phyloP scores from a whole-genome alignment of 2,797 vertebrate species.

The Ceryle rudis region DNA sequence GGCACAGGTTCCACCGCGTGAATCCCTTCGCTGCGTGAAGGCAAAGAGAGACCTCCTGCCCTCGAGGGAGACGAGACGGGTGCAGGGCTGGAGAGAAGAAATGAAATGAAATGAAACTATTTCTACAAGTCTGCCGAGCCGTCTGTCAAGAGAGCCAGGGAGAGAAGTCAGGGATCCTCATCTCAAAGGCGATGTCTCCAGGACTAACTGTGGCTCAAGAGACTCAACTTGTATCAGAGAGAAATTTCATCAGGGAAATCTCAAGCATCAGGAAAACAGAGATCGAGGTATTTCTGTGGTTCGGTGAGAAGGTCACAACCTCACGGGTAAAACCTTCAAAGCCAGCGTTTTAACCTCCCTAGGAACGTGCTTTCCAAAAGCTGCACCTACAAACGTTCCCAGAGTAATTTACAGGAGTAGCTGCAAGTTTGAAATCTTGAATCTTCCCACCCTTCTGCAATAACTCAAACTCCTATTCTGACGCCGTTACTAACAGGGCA shows the following conservation, averaged over 20 bases:
- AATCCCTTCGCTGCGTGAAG: accelerated
- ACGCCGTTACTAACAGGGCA: not conserved
- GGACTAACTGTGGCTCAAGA: not conserved
- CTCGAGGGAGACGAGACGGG: not conserved
- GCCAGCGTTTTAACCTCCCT: not conserved
- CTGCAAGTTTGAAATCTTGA: not conserved
- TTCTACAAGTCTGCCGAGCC: not conserved
- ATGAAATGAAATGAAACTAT: not conserved
- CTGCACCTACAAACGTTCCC: not conserved
- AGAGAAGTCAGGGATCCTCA: not conserved
- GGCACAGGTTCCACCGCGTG: not conserved
- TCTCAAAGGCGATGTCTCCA: not conserved
- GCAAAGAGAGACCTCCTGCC: not conserved
- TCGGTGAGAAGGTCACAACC: not conserved
- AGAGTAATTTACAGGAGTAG: not conserved
- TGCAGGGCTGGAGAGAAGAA: not conserved
- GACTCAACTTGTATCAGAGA: not conserved
- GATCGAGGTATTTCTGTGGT: not conserved
- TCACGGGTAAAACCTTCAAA: not conserved
- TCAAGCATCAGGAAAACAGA: not conserved
- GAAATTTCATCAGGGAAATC: not conserved
- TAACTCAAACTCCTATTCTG: not conserved
- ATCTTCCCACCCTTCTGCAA: not conserved
- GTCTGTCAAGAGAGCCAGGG: not conserved
- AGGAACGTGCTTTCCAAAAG: accelerated